Conservation (phyloP, 2,797 vertebrate species). For the Psittacula echo region DNA sequence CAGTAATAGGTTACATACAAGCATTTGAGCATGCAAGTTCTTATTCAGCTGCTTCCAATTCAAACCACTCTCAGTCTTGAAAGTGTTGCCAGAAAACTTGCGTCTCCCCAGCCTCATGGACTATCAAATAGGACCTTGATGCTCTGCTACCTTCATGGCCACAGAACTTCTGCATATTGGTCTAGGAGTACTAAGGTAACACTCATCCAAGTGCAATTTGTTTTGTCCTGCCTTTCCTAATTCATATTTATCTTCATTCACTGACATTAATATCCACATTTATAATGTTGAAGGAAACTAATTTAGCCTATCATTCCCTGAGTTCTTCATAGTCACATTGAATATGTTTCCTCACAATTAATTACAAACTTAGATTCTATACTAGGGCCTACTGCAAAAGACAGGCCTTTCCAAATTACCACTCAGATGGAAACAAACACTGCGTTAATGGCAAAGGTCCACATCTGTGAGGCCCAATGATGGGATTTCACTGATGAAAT, state of each 20-base stretch:
- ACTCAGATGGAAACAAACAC: background rate
- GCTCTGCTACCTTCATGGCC: background rate
- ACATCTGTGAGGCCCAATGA: background rate
- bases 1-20: background rate
- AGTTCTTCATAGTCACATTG: constrained; percentile 50
- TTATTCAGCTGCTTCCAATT: background rate
- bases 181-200: background rate
- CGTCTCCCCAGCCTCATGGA: background rate
- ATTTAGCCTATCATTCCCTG: constrained; percentile 65
- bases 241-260: background rate
- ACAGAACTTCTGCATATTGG: background rate
- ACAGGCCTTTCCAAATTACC: background rate
- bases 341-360: background rate
- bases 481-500: background rate
- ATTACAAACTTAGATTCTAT: background rate
- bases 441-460: background rate
- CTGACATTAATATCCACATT: background rate
- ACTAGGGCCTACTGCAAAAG: background rate
- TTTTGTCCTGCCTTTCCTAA: background rate
- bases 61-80: background rate
- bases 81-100: background rate
- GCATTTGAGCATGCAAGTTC: background rate
- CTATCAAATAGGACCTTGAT: background rate
- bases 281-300: constrained; percentile 41
- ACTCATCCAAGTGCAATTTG: background rate